Base-by-base conservation (phyloP, 2,888 invertebrate species). In the Schrankia costaestrigalis region DNA sequence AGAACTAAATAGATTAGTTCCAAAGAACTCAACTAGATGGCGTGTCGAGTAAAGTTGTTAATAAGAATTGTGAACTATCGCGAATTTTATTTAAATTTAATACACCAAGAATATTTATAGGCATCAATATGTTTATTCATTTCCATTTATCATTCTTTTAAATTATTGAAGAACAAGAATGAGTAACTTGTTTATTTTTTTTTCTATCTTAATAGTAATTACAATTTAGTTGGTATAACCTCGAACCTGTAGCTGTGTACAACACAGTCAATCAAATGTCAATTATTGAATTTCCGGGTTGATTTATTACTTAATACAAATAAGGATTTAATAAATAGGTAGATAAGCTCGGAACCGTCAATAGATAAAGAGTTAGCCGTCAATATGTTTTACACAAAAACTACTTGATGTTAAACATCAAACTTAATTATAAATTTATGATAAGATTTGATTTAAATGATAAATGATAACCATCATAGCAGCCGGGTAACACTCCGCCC, bases 1-100 rank as follows among this genome's bases (percentile, higher is more conserved):
- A 10, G 50, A 70, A 49, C 74, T 61, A 59, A 51, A 17, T 4
- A 18, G 10, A 14, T 26, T 70, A 67, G 63, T 78, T 72, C 68
- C 1, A 24, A 35, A 11, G 35, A 48, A 50, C 35, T 27, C 35
- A 13, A 29, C 47, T 63, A 78, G 77, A 67, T 76, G 76, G 73
- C 71, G 47, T n/a, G 50, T 64, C 46, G 2, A 23, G 18, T 29
- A 11, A 7, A 11, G 28, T 12, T 17, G 13, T 9, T 23, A 23
- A 13, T 11, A 11, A 21, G 24, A 13, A 19, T 29, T 1, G 11
- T 40, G 31, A 18, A 43, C 35, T 27, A 25, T 44, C 12, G 7
- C 13, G 12, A 24, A 12, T 21, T 26, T 32, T n/a, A 22, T 17
- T 29, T 12, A 11, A 23, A 21, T 42, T 17, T 14, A 22, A 35